These are phyloP conservation scores for Trogon surrucura DNA, from an alignment of 2,113 vertebrate species.

Conservation along the genomic window DNA sequence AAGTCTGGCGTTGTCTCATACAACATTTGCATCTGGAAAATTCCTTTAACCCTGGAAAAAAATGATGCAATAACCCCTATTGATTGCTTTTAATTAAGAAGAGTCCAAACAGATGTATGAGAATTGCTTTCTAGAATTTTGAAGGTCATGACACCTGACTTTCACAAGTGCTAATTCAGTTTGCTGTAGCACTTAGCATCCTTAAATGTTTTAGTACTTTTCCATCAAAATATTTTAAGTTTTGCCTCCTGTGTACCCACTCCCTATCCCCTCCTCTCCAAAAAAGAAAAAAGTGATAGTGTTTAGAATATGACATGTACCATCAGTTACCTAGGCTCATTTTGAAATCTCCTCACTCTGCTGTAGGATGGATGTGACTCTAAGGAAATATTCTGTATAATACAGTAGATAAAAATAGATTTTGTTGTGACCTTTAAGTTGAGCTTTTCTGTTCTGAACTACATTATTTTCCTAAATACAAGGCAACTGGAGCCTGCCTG, in stretches of 20 bases:
- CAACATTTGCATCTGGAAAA: background rate
- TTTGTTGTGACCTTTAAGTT: slow-evolving; percentile 77
- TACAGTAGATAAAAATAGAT: slow-evolving; percentile 62
- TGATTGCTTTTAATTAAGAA: background rate
- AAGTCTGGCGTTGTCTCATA: background rate
- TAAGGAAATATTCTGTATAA: slow-evolving; percentile 62
- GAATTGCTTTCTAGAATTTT: background rate
- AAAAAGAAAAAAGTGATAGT: background rate
- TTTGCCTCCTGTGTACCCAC: background rate
- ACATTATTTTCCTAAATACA: slow-evolving; percentile 72
- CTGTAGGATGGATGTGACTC: slow-evolving; percentile 22
- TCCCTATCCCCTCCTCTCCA: rapidly evolving
- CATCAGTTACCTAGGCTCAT: background rate
- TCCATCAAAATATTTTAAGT: background rate
- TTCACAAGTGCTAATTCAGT: background rate
- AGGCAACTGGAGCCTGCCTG: slow-evolving; percentile 48
- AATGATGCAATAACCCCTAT: background rate
- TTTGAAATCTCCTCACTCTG: background rate
- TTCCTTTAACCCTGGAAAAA: background rate
- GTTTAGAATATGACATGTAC: background rate
- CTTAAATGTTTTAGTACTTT: background rate
- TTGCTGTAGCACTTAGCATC: background rate
- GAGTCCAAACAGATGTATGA: background rate
- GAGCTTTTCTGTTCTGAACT: slow-evolving; percentile 69
- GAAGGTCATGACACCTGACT: background rate